phyloP scores from a whole-genome alignment of 2,113 vertebrate species.

The Tyrannus savana region DNA sequence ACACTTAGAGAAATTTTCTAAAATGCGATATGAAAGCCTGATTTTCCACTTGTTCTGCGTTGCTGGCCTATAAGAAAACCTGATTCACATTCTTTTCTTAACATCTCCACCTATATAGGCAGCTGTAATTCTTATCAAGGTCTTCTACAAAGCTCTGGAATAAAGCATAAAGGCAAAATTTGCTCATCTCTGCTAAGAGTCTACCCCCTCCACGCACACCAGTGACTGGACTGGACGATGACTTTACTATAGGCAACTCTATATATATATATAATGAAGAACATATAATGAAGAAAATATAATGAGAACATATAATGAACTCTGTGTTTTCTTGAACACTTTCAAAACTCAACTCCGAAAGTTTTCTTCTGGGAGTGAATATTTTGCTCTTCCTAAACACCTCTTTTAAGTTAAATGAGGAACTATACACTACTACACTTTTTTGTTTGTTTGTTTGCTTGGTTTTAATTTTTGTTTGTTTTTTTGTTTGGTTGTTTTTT shows the following conservation, averaged over 20 bases:
- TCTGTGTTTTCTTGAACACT: not conserved
- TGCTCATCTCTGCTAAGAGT: not conserved
- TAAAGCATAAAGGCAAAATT: not conserved
- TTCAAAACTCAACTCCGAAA: not conserved
- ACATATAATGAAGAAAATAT: no score
- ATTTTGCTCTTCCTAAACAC: not conserved
- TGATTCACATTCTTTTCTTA: not conserved
- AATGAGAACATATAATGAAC: not conserved
- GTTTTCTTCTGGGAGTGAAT: not conserved
- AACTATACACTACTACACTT: no score
- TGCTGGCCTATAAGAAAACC: not conserved
- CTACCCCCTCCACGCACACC: not conserved
- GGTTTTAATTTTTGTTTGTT: no score
- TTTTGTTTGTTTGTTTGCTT: no score
- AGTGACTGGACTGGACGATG: not conserved
- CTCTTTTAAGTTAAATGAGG: not conserved
- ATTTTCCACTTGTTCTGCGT: not conserved
- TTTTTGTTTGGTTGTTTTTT: no score
- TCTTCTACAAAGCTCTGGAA: not conserved
- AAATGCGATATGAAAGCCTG: rapidly evolving
- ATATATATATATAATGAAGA: not conserved
- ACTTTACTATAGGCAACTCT: not conserved
- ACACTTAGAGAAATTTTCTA: not conserved
- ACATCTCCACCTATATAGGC: not conserved
- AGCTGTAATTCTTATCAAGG: not conserved